Conservation (phyloP, 1,140 invertebrate species). For the Babylonia areolata region DNA sequence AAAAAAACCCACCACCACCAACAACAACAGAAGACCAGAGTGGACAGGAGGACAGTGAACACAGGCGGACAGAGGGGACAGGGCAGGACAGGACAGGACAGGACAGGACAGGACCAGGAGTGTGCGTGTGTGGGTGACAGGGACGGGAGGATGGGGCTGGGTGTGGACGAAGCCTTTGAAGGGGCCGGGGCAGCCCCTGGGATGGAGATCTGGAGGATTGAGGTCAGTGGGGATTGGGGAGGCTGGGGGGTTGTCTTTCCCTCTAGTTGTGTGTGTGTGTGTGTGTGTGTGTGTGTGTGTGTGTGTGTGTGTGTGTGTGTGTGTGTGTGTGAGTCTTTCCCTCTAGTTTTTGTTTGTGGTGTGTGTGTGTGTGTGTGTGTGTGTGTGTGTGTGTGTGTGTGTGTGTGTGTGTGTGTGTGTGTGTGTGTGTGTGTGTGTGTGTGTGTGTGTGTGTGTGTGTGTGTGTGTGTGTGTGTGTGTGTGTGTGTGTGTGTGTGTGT, state of each 20-base stretch:
- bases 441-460: not conserved
- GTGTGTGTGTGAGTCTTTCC: not conserved
- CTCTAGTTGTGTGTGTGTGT: too few species aligned
- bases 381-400: constrained; percentile 11
- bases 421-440: not conserved
- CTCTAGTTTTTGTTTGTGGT: not conserved
- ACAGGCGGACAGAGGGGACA: too few species aligned
- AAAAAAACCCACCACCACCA: too few species aligned
- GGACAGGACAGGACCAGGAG: not conserved
- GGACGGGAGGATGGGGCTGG: not conserved
- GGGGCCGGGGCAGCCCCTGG: constrained; percentile 72
- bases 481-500: not conserved
- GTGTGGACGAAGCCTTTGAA: constrained; percentile 67
- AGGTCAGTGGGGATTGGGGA: constrained; percentile 61
- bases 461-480: constrained; percentile 2
- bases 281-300: too few species aligned
- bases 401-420: not conserved
- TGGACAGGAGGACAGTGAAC: not conserved
- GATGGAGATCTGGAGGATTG: constrained; percentile 76
- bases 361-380: not conserved
- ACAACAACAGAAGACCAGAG: not conserved
- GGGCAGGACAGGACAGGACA: not conserved
- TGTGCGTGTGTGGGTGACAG: too few species aligned
- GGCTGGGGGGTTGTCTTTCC: too few species aligned
- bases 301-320: not conserved